Evolutionary conservation across 2,888 invertebrate genomes (phyloP).

Genomic region (Tenthredo amoena): DNA sequence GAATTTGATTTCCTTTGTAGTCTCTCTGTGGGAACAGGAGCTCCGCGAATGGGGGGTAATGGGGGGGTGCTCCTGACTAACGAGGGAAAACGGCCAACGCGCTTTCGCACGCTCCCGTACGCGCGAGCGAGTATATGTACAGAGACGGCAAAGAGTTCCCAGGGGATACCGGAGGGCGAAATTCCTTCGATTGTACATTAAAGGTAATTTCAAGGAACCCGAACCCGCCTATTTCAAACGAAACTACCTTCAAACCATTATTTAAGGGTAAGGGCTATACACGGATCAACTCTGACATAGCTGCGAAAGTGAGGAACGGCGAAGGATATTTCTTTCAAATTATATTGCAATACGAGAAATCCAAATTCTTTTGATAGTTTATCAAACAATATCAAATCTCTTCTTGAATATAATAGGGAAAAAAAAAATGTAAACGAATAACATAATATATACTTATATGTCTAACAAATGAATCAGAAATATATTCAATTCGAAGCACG

Average conservation of each 20-base stretch:
- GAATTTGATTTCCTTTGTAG: constrained; percentile 47
- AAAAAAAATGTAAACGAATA: background rate
- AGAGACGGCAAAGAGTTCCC: constrained; percentile 41
- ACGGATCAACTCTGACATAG: background rate
- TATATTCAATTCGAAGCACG: constrained; percentile 8
- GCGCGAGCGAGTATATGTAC: background rate
- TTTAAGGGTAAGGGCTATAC: background rate
- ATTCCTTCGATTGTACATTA: constrained; percentile 48
- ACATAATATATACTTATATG: background rate
- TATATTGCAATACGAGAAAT: background rate
- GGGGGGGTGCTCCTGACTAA: constrained; percentile 1
- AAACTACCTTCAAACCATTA: background rate
- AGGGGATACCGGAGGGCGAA: background rate
- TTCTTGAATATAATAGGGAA: background rate
- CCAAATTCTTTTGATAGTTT: background rate
- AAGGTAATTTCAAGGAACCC: constrained; percentile 41
- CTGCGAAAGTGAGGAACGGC: background rate
- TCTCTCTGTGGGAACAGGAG: background rate
- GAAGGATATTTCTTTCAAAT: background rate
- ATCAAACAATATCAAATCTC: background rate
- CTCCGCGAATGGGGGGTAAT: background rate
- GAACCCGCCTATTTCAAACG: background rate
- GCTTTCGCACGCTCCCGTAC: constrained; percentile 26
- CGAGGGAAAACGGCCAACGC: constrained; percentile 44
- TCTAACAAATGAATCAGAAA: background rate